Evolutionary conservation across 2,888 invertebrate species (phyloP), one percentile per base, ranked within the genome.

Genomic region (Ophioninae sp.): DNA sequence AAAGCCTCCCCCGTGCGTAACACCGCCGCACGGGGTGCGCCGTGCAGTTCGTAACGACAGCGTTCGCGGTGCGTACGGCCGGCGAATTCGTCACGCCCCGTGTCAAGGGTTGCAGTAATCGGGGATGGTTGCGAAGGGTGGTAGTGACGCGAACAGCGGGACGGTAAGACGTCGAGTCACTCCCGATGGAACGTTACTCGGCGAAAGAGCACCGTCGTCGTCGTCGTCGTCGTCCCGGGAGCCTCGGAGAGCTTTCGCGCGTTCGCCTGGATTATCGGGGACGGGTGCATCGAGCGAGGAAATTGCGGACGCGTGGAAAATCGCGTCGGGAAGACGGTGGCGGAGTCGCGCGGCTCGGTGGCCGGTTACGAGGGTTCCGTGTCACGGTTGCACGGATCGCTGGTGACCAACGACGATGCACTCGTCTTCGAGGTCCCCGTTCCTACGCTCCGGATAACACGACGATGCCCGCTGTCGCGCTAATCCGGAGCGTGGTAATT

Each of bases 391-490:
- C 74, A 65, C 69, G 69, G 69, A 37, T 69, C 69, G 74, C 39
- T 73, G 62, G 78, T 74, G 74, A 44, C 23, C 72, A 74, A 69
- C 69, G 84, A 70, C 87, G 85, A 86, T 86, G 85, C 79, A 86
- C 87, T 85, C 78, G 80, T 84, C 85, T 65, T 76, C 78, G 84
- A 84, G 30, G 85, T 84, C 41, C 50, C 80, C 67, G 20, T 83
- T 86, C 73, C 75, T 57, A 20, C 10, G 62, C 65, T 50, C 50
- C 80, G 86, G 83, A 89, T 90, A 89, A 89, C 86, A 75, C 82
- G 88, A 85, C 88, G 88, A 88, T 89, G 89, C 87, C 87, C 79
- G 88, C 86, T 89, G 88, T 91, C 88, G 91, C 90, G 91, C 87
- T 90, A 90, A 92, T 91, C 86, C 68, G 75, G 70, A 69, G 39